Evolutionary conservation across 1,140 invertebrate genomes (phyloP).

Genomic region (Campoletis sonorensis): DNA sequence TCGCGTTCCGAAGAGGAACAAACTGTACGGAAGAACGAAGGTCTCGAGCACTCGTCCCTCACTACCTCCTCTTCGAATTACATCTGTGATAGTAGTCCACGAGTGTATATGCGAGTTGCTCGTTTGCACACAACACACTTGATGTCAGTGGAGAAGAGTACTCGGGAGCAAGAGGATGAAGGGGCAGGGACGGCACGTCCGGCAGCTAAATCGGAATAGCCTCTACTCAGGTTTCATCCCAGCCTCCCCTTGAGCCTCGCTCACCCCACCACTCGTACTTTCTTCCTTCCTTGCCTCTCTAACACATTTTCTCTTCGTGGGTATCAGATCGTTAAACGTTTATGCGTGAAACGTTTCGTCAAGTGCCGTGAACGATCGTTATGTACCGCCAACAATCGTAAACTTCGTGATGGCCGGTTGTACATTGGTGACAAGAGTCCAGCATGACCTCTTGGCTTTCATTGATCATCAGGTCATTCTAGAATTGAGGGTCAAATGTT

Average conservation of each 20-base stretch:
- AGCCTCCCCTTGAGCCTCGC: background rate
- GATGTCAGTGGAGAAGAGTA: background rate
- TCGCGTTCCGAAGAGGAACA: slow-evolving; percentile 7
- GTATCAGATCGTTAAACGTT: slow-evolving; percentile 33
- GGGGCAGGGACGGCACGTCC: slow-evolving; percentile 21
- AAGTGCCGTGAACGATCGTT: slow-evolving; percentile 30
- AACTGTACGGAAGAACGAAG: background rate
- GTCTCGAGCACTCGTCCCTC: slow-evolving; percentile 7
- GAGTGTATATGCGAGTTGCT: background rate
- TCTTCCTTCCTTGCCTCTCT: background rate
- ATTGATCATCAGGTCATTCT: background rate
- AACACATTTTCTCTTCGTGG: background rate
- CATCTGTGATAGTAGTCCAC: background rate
- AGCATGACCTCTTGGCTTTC: background rate
- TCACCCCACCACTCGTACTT: background rate
- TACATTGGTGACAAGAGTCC: slow-evolving; percentile 1
- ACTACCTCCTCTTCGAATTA: background rate
- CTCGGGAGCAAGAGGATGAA: slow-evolving; percentile 25
- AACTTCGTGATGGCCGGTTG: background rate
- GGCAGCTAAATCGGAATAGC: slow-evolving; percentile 43
- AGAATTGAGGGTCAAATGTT: background rate
- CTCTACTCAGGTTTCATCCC: slow-evolving; percentile 30
- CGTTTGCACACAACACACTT: slow-evolving; percentile 12
- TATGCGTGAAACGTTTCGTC: slow-evolving; percentile 24
- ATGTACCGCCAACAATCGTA: background rate